Base-by-base conservation (phyloP, 2,797 vertebrate genomes). In the Protonibea diacanthus region DNA sequence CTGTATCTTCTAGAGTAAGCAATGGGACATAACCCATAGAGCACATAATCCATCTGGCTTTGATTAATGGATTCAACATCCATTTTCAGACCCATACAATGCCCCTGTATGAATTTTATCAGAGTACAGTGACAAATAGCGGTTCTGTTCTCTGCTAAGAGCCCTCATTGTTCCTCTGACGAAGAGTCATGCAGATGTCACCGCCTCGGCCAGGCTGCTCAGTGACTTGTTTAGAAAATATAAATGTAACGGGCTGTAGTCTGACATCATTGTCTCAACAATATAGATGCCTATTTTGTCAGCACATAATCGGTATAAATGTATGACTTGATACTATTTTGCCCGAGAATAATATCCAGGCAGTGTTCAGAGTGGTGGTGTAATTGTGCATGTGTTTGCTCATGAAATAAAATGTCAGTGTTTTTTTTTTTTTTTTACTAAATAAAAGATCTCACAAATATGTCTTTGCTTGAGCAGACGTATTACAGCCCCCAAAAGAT, bases 101-200 rank as follows among this genome's bases (percentile, higher is more conserved):
- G 90, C 38, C 88, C 79, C 84, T 88, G 91, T 93, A 94, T 93
- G 92, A 93, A 93, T 94, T 92, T 94, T 92, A 94, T 94, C 91
- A 94, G 94, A 83, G 86, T 91, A 93, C 94, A 91, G 94, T 95
- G 93, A 95, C 92, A 95, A 94, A 95, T 95, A 94, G 93, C 85
- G 80, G 93, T 95, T 94, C 90, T 95, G 95, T 95, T 94, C 90
- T 92, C 92, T 81, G 69, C 89, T 94, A 94, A 96, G 95, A 95
- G 94, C 91, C 90, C 86, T 89, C 89, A 93, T 94, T 94, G 93
- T 94, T 93, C 87, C 78, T 63, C 81, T 67, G 81, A 87, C 70
- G 71, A 76, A 88, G 87, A 87, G 86, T 85, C 90, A 82, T 91
- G 91, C 90, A 92, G 92, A 93, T 93, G 93, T 93, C 92, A 87